Evolutionary conservation across 2,113 vertebrate genomes (phyloP), one percentile per base, ranked within the genome.

Genomic region (Hyperopisus bebe): DNA sequence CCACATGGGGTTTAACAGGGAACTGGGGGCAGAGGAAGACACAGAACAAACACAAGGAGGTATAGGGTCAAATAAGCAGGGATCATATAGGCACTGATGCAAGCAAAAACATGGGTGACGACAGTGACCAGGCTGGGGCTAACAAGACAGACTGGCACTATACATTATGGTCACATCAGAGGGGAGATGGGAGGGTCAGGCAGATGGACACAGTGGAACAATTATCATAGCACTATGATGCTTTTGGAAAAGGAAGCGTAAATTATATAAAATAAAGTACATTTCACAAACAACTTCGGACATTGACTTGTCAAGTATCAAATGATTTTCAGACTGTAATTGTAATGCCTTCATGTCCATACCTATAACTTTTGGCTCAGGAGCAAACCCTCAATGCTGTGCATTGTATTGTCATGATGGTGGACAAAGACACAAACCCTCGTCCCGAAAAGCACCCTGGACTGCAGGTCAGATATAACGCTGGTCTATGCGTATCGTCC

Each of bases 401-500:
- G 55, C 93, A 94, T 2, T 91, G 90, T 35, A 53, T 97, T 42
- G 92, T 99, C 84, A 91, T 98, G 90, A 90, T 98, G 91, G 95
- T 96, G 0, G 96, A 97, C 92, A 98, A 97, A 92, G 97, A 97
- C 86, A 93, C 82, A 0, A 90, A 88, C 0, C 0, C 91, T 3
- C 95, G 90, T 1, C 95, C 96, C 3, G 96, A 97, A 94, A 95
- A 2, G 31, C 92, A 96, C 86, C 94, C 95, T 0, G 96, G 95
- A 15, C 31, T 96, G 89, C 96, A 97, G 97, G 98, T 98, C 88
- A 91, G 93, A 96, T 42, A 10, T 42, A n/a, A 5, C 50, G 19
- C 5, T 91, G 27, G 2, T 15, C 17, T 91, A 0, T 0, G 5
- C 27, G n/a, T 46, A 7, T 48, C 15, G n/a, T 31, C 46, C 5